Percentiles rank a stretch among this genome's conserved stretches.
phyloP scores from a whole-genome alignment of 23 tunicate genomes.

The Trididemnum nubilum region DNA sequence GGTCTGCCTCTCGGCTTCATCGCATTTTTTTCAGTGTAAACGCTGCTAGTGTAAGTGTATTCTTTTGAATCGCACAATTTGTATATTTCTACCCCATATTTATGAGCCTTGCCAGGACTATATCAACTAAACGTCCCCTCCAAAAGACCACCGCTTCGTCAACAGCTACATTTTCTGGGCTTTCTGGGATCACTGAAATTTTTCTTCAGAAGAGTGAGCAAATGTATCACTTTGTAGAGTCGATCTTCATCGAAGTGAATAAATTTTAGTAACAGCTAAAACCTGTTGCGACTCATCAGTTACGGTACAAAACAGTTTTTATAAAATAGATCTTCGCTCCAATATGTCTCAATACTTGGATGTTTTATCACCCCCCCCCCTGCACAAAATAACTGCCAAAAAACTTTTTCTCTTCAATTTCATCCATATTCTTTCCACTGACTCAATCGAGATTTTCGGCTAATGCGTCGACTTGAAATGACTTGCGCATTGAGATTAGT shows the following conservation, averaged over 20 bases:
- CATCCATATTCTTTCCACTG: not conserved
- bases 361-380: constrained; percentile 8
- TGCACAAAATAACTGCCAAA: not conserved
- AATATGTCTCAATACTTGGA: not conserved
- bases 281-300: not conserved
- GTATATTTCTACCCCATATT: constrained; percentile 10
- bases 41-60: constrained; percentile 2
- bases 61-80: constrained; percentile 26
- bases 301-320: constrained; percentile 12
- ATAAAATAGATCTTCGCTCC: not conserved
- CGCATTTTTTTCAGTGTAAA: constrained; percentile 3
- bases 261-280: not conserved
- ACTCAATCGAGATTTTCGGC: constrained; percentile 1
- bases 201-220: not conserved
- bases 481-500: constrained; percentile 15
- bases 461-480: not conserved
- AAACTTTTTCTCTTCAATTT: not conserved
- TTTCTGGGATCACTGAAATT: not conserved
- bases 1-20: not conserved
- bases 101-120: constrained; percentile 30
- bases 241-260: not conserved
- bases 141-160: constrained; percentile 13
- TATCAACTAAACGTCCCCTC: constrained; percentile 5
- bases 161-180: constrained; percentile 6
- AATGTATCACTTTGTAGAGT: not conserved